phyloP scores from a whole-genome alignment of 2,797 vertebrate species.

The Parambassis ranga region DNA sequence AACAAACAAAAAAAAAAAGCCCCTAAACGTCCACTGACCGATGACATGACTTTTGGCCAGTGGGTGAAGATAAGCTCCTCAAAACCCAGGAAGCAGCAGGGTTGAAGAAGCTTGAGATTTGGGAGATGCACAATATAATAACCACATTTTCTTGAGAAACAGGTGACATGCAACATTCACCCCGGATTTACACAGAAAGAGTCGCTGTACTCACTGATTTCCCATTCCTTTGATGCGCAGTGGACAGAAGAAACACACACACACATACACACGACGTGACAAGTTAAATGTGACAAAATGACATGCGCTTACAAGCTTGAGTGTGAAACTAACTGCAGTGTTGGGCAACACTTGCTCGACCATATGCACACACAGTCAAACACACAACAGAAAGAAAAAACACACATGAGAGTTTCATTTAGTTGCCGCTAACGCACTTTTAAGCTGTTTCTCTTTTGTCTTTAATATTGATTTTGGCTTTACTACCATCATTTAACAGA shows the following conservation, averaged over 20 bases:
- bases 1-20: conserved; percentile 21
- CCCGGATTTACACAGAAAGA: conserved; percentile 61
- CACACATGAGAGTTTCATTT: too few relatives aligned
- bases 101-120: conserved; percentile 44
- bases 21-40: conserved; percentile 27
- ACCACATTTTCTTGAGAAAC: conserved; percentile 46
- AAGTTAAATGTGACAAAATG: conserved; percentile 51
- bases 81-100: conserved; percentile 48
- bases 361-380: neutral
- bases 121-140: conserved; percentile 44
- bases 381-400: conserved; percentile 1
- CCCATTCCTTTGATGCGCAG: conserved; percentile 85
- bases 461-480: conserved; percentile 12
- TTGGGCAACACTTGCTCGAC: neutral
- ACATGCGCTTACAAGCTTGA: neutral
- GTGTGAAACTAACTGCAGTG: neutral
- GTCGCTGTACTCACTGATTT: conserved; percentile 85
- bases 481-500: neutral
- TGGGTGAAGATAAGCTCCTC: conserved; percentile 35
- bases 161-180: conserved; percentile 80
- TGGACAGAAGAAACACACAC: conserved; percentile 77
- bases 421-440: neutral
- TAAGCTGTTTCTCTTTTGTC: neutral
- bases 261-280: conserved; percentile 52
- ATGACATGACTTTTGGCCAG: conserved; percentile 38